These are phyloP conservation scores for Drosophila hamatofila DNA, from an alignment of 2,888 invertebrate species.

Conservation along the genomic window DNA sequence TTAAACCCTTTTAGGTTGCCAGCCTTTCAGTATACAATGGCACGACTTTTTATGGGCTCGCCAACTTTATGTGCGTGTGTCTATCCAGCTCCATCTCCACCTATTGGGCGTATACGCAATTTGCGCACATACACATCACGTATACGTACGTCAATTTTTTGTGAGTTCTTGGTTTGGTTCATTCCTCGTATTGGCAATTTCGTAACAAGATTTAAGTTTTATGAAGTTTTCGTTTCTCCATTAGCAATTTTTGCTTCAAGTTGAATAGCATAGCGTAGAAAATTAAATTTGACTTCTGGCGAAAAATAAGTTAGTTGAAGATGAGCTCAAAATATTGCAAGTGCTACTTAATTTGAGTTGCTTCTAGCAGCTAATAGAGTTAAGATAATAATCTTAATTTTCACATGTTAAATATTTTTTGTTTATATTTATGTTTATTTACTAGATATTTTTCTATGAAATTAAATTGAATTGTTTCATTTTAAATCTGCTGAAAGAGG, in stretches of 20 bases:
- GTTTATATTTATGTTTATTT: not conserved
- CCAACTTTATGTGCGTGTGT: constrained; percentile 2
- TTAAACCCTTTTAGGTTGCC: constrained; percentile 7
- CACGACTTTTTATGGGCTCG: constrained; percentile 2
- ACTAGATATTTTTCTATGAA: not conserved
- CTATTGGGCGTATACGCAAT: constrained; percentile 37
- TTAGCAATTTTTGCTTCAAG: not conserved
- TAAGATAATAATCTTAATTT: too few relatives aligned
- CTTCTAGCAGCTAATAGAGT: not conserved
- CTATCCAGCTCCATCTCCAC: not conserved
- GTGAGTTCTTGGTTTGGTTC: not conserved
- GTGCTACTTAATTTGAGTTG: not conserved
- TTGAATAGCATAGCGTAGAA: not conserved
- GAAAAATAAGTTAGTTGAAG: not conserved
- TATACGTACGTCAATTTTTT: not conserved
- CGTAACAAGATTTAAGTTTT: constrained; percentile 17
- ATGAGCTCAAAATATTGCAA: not conserved
- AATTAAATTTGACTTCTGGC: not conserved
- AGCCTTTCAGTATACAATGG: constrained; percentile 10
- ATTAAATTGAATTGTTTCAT: not conserved
- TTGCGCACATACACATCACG: constrained; percentile 1
- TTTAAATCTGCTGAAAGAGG: not conserved
- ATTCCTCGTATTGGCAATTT: constrained; percentile 12
- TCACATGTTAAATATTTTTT: not conserved
- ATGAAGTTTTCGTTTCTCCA: constrained; percentile 14